Base-by-base conservation (phyloP, 2,113 vertebrate genomes). In the Notarius quadriscutis region DNA sequence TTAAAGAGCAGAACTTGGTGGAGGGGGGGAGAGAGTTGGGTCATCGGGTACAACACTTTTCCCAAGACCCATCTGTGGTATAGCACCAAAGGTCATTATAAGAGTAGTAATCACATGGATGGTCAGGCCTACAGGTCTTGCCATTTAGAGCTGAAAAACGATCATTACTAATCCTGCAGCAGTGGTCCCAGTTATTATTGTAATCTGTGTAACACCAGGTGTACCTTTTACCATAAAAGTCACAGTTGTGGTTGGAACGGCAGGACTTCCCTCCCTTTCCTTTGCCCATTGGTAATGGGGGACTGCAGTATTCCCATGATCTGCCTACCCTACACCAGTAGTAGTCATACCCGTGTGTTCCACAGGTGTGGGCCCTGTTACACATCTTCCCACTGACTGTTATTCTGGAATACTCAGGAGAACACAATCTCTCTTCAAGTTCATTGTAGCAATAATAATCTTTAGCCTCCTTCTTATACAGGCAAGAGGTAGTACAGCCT, bases 161-260 rank as follows among this genome's bases (percentile, higher is more conserved):
- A 30, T 25, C 55, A 63, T 17, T 1, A 65, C 8, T 6, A 5
- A 41, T 41, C 41, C 60, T 78, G 27, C 87, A 90, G 83, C 86
- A 89, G 6, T 69, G 0, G 1, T 22, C 30, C 62, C 25, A 10
- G 8, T 67, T 84, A 65, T 34, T 27, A 25, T 55, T 0, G 6
- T 87, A 1, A 81, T 89, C 87, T 27, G 85, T 88, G 60, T 87
- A 88, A 34, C 87, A 91, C 84, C 88, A 91, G 10, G 12, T 9
- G 27, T 85, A 7, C 0, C 9, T 5, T 57, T 55, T 1, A 22
- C 84, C 84, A 83, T 90, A 90, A 30, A 4, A 57, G 57, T 17
- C 83, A 63, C 89, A 90, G 41, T 55, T 77, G 11, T 86, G 81
- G 89, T 86, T 20, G 30, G 1, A 10, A 58, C 50, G 72, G 57